Evolutionary conservation across 2,113 vertebrate species (phyloP).

Genomic region (Stegostoma tigrinum): DNA sequence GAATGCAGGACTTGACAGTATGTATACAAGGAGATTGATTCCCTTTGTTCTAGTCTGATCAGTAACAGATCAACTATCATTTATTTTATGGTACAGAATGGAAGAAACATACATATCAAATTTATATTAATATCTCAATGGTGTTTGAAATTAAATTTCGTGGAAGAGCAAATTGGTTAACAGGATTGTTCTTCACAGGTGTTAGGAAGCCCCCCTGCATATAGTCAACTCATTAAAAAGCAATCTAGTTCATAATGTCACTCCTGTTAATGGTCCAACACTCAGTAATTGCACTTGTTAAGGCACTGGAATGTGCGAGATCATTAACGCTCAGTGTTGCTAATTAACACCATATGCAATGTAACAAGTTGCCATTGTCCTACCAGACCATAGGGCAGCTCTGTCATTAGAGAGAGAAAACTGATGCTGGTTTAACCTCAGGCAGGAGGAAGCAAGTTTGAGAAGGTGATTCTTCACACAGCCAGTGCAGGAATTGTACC

Average conservation of each 20-base stretch:
- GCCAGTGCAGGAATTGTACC: too few relatives aligned
- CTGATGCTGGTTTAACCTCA: too few relatives aligned
- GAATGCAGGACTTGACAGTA: background rate
- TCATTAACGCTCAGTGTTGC: background rate
- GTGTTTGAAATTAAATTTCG: background rate
- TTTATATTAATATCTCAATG: background rate
- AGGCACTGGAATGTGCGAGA: background rate
- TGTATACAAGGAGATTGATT: constrained; percentile 8
- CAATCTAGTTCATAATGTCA: background rate
- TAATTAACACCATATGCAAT: background rate
- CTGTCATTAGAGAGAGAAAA: too few relatives aligned
- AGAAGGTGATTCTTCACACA: too few relatives aligned
- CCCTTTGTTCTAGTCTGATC: background rate
- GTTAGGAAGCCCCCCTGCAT: background rate
- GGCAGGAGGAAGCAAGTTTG: too few relatives aligned
- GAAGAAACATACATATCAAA: background rate
- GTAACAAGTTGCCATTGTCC: background rate
- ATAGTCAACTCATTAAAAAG: background rate
- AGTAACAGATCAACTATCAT: background rate
- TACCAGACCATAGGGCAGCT: too few relatives aligned
- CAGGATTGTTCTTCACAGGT: background rate
- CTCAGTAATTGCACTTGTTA: background rate
- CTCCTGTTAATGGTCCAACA: background rate
- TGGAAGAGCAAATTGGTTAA: background rate
- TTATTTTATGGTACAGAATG: background rate